Conservation (phyloP, 2,888 invertebrate species). For the Petrophora chlorosata region DNA sequence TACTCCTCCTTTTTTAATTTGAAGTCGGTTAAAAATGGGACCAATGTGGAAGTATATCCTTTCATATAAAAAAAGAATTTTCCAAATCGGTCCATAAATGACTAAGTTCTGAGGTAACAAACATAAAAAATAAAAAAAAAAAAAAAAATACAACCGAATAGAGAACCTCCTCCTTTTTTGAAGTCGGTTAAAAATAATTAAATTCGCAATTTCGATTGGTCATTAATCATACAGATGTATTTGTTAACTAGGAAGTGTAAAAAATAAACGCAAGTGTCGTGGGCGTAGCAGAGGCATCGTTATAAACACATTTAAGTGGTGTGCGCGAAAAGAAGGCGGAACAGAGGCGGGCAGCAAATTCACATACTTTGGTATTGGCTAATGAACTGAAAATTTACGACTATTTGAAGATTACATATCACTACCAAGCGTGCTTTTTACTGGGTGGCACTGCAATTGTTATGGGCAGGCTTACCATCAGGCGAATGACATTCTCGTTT, state of each 20-base stretch:
- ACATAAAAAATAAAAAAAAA: too few relatives aligned
- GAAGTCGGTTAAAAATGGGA: too few relatives aligned
- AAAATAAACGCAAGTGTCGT: conserved; percentile 49
- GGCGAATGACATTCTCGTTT: too few relatives aligned
- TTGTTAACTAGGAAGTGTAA: conserved; percentile 65
- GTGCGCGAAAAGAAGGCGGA: conserved; percentile 72
- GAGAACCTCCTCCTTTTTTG: too few relatives aligned
- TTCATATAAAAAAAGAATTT: too few relatives aligned
- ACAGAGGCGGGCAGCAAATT: conserved; percentile 43
- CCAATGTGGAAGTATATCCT: too few relatives aligned
- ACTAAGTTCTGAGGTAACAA: too few relatives aligned
- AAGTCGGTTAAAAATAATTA: conserved; percentile 42
- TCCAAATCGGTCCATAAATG: too few relatives aligned
- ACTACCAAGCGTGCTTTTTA: neutral
- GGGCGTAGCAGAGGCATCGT: conserved; percentile 71
- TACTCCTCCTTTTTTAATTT: too few relatives aligned
- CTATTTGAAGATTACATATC: conserved; percentile 23
- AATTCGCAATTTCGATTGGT: conserved; percentile 34
- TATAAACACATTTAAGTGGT: conserved; percentile 74
- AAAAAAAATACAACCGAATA: too few relatives aligned
- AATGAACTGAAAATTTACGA: conserved; percentile 53
- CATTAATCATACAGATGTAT: conserved; percentile 66
- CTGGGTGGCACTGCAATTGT: too few relatives aligned
- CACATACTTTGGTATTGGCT: conserved; percentile 56
- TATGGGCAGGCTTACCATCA: too few relatives aligned